Base-by-base conservation (phyloP, 2,797 vertebrate genomes). In the Lophius americanus region DNA sequence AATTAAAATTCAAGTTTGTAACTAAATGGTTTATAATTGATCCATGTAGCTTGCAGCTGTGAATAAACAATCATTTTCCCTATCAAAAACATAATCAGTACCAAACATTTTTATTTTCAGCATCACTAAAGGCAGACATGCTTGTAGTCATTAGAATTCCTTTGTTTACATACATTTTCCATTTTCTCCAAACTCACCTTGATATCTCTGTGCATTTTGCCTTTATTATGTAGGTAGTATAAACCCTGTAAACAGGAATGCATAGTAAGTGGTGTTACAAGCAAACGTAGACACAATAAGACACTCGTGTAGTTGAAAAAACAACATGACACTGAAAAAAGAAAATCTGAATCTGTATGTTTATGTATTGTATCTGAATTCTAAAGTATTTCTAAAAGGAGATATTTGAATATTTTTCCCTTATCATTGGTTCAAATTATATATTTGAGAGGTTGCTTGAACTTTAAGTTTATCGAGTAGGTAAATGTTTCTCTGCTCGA, bases 161-260 rank as follows among this genome's bases (percentile, higher is more conserved):
- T 23, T 23, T 23, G 23, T 23, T 23, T 23, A 61, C 6, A 2
- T 51, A 6, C 2, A 49, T 13, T 32, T 50, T 51, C 2, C 4
- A 47, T n/a, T 7, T 46, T 11, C 23, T 14, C 6, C 41, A 61
- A 39, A 71, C 91, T 85, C 92, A 99, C 98, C 96, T 99, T 99
- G 83, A 99, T 99, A 83, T 99, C 98, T 95, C 98, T 95, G 94
- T 99, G 98, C 96, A 99, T 99, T 94, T 99, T 99, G 88, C 97
- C 96, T 95, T 98, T 98, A 90, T 92, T 98, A 82, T 99, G 98
- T 83, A 99, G 96, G 84, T 99, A 99, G 90, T 96, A 97, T 6
- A 99, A 93, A 80, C 98, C 98, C 98, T 99, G 87, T 0, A 87
- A 79, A 77, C 32, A 84, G 0, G 84, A 63, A 2, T 9, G 76